A percentile compares a stretch with the other conserved stretches of the same genome.
phyloP scores from a whole-genome alignment of 2,888 invertebrate genomes.

The Drosophila tripunctata region DNA sequence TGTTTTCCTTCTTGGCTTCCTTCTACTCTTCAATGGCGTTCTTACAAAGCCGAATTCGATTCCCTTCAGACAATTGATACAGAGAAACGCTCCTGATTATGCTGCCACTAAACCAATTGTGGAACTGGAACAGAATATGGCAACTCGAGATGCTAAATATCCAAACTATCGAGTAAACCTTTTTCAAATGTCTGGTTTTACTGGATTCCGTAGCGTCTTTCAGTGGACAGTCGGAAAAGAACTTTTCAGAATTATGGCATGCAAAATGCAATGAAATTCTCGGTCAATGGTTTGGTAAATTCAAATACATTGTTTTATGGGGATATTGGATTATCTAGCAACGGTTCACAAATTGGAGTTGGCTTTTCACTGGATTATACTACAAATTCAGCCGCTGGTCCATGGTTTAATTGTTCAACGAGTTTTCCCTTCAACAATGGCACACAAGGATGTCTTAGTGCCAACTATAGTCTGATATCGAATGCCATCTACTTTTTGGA shows the following conservation, averaged over 20 bases:
- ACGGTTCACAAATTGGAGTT: not conserved
- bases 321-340: conserved; percentile 13
- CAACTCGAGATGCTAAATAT: not conserved
- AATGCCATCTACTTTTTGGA: conserved; percentile 25
- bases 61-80: not conserved
- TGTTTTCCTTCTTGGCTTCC: not conserved
- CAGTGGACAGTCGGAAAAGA: conserved; percentile 10
- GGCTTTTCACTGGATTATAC: not conserved
- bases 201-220: conserved; percentile 15
- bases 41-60: not conserved
- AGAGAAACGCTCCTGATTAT: not conserved
- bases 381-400: not conserved
- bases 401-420: not conserved
- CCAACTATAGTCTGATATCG: conserved; percentile 1
- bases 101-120: not conserved
- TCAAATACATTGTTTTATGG: not conserved
- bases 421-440: not conserved
- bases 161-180: not conserved
- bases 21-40: not conserved
- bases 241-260: not conserved
- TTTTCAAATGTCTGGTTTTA: not conserved
- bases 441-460: not conserved
- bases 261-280: conserved; percentile 3
- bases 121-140: not conserved
- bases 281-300: not conserved